A percentile compares a stretch with the other conserved stretches of the same genome.
phyloP scores from a whole-genome alignment of 2,888 invertebrate genomes.

The Leucophora obtusa region DNA sequence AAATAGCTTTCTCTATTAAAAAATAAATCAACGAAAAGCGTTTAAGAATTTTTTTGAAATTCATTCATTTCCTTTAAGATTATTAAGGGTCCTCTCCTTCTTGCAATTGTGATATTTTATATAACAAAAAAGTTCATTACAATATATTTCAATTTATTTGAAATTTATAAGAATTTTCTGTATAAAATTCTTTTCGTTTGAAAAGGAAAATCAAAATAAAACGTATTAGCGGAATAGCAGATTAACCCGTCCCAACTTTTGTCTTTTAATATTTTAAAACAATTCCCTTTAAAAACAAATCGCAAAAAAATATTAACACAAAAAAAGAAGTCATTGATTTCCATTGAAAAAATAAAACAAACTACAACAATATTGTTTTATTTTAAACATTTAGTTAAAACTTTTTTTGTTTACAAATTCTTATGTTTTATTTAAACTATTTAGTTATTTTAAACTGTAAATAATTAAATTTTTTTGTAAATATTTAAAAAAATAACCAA shows the following conservation, averaged over 20 bases:
- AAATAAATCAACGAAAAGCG: constrained; percentile 47
- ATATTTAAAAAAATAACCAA: constrained; percentile 66
- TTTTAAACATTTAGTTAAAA: constrained; percentile 45
- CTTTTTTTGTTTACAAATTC: constrained; percentile 66
- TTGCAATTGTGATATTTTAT: constrained; percentile 23
- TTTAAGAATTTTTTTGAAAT: constrained; percentile 38
- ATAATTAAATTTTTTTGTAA: constrained; percentile 76
- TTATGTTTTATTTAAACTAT: constrained; percentile 43
- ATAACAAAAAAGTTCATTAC: constrained; percentile 53
- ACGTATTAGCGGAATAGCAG: constrained; percentile 78
- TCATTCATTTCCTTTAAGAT: constrained; percentile 28
- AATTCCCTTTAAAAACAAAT: constrained; percentile 58
- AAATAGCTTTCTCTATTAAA: constrained; percentile 60
- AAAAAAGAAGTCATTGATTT: constrained; percentile 38
- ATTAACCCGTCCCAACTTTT: constrained; percentile 79
- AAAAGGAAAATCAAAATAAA: constrained; percentile 52
- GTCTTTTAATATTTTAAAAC: constrained; percentile 64
- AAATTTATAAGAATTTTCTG: constrained; percentile 30
- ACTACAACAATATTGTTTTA: constrained; percentile 45
- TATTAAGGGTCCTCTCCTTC: constrained; percentile 33
- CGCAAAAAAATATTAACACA: constrained; percentile 26
- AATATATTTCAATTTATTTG: constrained; percentile 23
- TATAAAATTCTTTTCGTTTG: constrained; percentile 25
- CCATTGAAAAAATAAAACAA: constrained; percentile 41
- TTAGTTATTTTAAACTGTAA: constrained; percentile 72